phyloP scores from a whole-genome alignment of 2,888 invertebrate species.

The Agrochola lychnidis region DNA sequence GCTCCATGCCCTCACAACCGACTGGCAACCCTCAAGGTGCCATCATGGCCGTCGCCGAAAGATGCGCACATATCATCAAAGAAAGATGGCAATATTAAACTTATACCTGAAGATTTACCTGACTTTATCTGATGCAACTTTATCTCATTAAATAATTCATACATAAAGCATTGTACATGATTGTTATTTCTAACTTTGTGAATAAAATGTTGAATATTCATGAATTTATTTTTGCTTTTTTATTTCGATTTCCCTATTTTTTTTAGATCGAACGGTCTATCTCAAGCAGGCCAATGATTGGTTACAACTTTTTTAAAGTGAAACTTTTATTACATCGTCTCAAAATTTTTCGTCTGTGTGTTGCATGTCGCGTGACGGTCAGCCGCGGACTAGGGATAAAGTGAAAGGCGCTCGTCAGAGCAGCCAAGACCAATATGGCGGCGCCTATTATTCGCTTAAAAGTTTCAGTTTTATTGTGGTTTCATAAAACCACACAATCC shows the following conservation, averaged over 20 bases:
- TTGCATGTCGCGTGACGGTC: too few species aligned
- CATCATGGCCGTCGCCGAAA: constrained; percentile 90
- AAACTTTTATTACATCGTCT: too few species aligned
- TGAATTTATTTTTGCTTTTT: background rate
- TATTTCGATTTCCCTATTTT: background rate
- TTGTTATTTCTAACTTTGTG: constrained; percentile 9
- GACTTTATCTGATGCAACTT: background rate
- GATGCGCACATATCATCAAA: constrained; percentile 82
- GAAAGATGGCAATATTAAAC: constrained; percentile 41
- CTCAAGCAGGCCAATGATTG: background rate
- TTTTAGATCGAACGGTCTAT: background rate
- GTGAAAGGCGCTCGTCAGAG: too few species aligned
- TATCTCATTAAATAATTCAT: constrained; percentile 23
- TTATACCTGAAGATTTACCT: background rate
- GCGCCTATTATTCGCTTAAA: too few species aligned
- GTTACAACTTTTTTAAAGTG: background rate
- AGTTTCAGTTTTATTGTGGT: too few species aligned
- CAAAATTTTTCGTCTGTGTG: too few species aligned
- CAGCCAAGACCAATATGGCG: too few species aligned
- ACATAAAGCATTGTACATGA: constrained; percentile 10
- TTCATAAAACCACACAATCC: too few species aligned
- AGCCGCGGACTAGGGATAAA: too few species aligned
- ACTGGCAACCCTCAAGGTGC: constrained; percentile 89
- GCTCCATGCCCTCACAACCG: constrained; percentile 88
- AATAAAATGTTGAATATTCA: constrained; percentile 49